Conservation (phyloP, 2,797 vertebrate species). For the Sylvilagus floridanus region DNA sequence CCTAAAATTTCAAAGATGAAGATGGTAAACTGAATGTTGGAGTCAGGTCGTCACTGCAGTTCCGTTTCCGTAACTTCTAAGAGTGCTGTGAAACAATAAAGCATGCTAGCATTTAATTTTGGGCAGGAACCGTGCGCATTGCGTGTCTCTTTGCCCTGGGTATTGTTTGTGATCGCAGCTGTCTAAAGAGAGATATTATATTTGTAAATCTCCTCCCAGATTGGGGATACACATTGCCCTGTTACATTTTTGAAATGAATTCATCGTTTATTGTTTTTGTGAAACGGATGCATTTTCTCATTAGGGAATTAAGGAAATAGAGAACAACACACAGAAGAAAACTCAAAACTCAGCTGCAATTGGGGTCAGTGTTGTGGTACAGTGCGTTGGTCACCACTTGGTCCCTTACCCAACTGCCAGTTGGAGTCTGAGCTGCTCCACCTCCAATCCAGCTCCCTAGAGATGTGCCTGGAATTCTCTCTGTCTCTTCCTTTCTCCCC, state of each 20-base stretch:
- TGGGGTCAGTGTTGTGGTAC: too few species aligned
- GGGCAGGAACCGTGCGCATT: neutral
- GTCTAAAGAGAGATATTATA: neutral
- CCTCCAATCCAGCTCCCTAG: too few species aligned
- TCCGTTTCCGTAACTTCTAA: neutral
- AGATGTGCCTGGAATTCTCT: too few species aligned
- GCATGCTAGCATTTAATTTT: neutral
- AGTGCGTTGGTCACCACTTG: too few species aligned
- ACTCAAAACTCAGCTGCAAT: constrained; percentile 1
- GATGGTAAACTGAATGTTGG: neutral
- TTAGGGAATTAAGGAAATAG: constrained; percentile 35
- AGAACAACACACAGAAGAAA: neutral
- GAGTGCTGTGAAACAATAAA: neutral
- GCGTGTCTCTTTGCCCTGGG: neutral
- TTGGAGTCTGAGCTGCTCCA: too few species aligned
- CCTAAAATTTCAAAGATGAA: neutral
- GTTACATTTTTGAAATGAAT: neutral
- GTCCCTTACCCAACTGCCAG: too few species aligned
- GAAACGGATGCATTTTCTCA: neutral
- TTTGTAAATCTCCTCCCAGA: neutral
- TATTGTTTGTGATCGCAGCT: neutral
- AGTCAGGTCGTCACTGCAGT: neutral
- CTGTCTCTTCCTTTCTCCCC: too few species aligned
- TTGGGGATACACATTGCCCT: neutral
- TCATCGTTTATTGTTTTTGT: neutral